Percentiles rank a stretch among this genome's conserved stretches.
These are phyloP conservation scores for Stegodyphus mimosarum DNA, from an alignment of 1,140 invertebrate species.

Conservation along the genomic window DNA sequence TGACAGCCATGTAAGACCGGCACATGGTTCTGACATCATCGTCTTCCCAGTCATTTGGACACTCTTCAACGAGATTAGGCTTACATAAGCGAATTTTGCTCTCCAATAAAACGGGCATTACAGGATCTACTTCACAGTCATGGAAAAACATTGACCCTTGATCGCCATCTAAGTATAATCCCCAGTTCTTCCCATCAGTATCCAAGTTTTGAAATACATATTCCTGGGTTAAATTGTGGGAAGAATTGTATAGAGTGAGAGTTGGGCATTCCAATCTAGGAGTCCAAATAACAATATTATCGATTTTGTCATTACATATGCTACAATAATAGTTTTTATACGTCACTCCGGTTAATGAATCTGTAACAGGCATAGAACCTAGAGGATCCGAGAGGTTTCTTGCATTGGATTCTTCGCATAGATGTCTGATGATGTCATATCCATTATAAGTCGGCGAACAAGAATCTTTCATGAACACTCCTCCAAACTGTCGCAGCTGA, in stretches of 20 bases:
- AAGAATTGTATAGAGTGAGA: conserved; percentile 9
- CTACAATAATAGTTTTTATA: conserved; percentile 74
- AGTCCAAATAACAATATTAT: conserved; percentile 43
- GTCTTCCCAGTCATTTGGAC: conserved; percentile 19
- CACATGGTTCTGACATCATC: conserved; percentile 27
- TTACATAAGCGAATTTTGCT: conserved; percentile 38
- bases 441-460: conserved; percentile 68
- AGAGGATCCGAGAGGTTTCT: conserved; percentile 67
- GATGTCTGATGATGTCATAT: conserved; percentile 62
- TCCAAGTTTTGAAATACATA: conserved; percentile 45
- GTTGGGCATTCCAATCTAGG: conserved; percentile 38
- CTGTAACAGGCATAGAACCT: conserved; percentile 69
- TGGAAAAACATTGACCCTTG: conserved; percentile 38
- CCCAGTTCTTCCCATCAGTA: conserved; percentile 23
- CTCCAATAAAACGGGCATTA: conserved; percentile 29
- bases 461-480: conserved; percentile 69
- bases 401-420: conserved; percentile 63
- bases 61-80: conserved; percentile 11
- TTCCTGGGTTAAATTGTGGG: conserved; percentile 36
- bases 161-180: conserved; percentile 27
- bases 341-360: conserved; percentile 68
- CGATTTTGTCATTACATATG: conserved; percentile 70
- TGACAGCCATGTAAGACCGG: conserved; percentile 36
- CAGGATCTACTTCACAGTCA: conserved; percentile 37
- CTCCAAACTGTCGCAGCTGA: conserved; percentile 67